These are phyloP conservation scores for Cynoglossus semilaevis DNA, from an alignment of 2,113 vertebrate genomes.

Conservation along the genomic window DNA sequence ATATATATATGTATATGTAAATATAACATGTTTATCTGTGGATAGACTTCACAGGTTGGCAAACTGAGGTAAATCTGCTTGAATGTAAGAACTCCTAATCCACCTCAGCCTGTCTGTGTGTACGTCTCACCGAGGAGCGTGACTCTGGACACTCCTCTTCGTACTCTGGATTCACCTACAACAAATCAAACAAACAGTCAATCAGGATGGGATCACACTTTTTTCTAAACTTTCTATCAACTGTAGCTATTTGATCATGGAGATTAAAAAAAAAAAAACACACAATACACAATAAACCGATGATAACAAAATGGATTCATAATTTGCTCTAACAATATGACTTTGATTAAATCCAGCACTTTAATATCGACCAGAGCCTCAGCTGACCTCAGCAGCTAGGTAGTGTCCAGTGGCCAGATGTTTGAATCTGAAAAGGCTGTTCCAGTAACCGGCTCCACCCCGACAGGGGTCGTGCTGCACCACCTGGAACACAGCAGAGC, in stretches of 20 bases:
- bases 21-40: too few relatives aligned
- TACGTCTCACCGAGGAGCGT: slow-evolving; percentile 87
- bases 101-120: neutral
- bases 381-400: slow-evolving; percentile 92
- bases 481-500: slow-evolving; percentile 61
- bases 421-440: slow-evolving; percentile 98
- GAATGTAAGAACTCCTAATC: neutral
- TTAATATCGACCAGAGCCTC: neutral
- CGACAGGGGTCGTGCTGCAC: slow-evolving; percentile 97
- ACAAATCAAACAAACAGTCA: slow-evolving; percentile 15
- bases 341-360: too few relatives aligned
- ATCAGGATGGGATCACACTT: too few relatives aligned
- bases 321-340: too few relatives aligned
- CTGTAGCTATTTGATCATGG: too few relatives aligned
- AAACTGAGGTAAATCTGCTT: too few relatives aligned
- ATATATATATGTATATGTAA: too few relatives aligned
- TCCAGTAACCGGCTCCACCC: slow-evolving; percentile 96
- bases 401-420: slow-evolving; percentile 97
- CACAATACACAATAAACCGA: too few relatives aligned
- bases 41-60: too few relatives aligned
- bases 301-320: too few relatives aligned
- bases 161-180: slow-evolving; percentile 96
- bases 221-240: too few relatives aligned
- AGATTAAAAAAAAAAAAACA: too few relatives aligned
- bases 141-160: slow-evolving; percentile 91